Base-by-base conservation (phyloP, 2,888 invertebrate species). In the Oligia fasciuncula region DNA sequence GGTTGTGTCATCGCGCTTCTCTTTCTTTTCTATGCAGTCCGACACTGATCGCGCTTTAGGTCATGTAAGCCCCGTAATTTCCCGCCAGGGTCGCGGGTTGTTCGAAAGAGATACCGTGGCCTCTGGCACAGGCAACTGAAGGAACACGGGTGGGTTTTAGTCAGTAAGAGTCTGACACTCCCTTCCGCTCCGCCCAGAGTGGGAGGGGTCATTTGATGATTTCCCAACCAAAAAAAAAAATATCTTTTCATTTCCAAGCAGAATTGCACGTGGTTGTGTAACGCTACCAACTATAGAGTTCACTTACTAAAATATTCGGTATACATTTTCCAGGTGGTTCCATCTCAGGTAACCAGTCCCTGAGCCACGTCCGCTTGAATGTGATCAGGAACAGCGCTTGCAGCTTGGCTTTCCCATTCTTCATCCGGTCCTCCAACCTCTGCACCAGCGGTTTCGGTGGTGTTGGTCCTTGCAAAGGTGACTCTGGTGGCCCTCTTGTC, bases 401-500 rank as follows among this genome's bases (percentile, higher is more conserved):
- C 82, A 72, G 81, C 3, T 17, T 76, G 0, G 86, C 88, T 6
- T 93, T 92, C 90, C 92, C 92, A 4, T n/a, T 90, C 1, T 69
- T 87, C 14, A 3, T 94, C 0, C 90, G 89, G 14, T 43, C 83
- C 0, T 84, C 88, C 17, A 93, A 94, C 84, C 87, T 94, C 65
- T 94, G 94, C 84, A 93, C 93, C 49, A 94, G 93, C 80, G 93
- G 93, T 4, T 29, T 78, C 8, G 91, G 91, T 4, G 90, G 90
- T 19, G 76, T 80, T 9, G 88, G 94, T 57, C 87, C 91, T 35
- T 94, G 94, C 88, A 63, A 66, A 0, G 94, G 94, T 9, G 94
- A 94, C 82, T 94, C 94, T 35, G 94, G 94, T 40, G 94, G 94
- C 19, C 94, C 94, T 4, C 91, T 94, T 6, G 87, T 89, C 19